Evolutionary conservation across 2,113 vertebrate species (phyloP).

Genomic region (Anguilla rostrata): DNA sequence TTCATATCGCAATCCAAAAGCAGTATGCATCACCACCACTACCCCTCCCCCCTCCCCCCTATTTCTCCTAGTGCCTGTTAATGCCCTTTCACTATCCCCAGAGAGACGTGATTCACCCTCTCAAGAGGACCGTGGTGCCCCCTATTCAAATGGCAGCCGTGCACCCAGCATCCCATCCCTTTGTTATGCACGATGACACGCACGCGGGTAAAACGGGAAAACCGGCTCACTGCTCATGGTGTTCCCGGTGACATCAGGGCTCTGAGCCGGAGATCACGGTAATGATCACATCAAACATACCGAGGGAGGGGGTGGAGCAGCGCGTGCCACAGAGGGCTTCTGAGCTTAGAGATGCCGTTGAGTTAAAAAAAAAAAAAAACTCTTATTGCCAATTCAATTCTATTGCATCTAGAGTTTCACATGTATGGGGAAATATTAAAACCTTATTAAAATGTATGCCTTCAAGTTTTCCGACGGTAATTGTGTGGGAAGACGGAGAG

Average conservation of each 20-base stretch:
- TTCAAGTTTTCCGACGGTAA: no score
- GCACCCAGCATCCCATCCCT: constrained; percentile 48
- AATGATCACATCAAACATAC: not conserved
- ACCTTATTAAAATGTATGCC: no score
- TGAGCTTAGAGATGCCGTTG: not conserved
- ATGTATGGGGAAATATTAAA: no score
- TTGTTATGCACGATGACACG: constrained; percentile 24
- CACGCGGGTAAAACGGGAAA: constrained; percentile 54
- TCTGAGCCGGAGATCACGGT: constrained; percentile 12
- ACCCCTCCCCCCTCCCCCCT: no score
- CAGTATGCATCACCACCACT: no score
- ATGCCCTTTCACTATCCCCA: not conserved
- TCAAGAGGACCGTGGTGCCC: not conserved
- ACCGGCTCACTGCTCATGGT: constrained; percentile 46
- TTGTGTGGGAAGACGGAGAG: no score
- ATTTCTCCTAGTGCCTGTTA: no score
- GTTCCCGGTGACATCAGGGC: constrained; percentile 46
- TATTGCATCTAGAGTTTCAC: no score
- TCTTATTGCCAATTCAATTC: no score
- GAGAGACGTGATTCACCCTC: not conserved
- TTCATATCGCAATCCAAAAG: no score
- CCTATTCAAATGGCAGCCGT: not conserved
- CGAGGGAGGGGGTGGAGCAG: not conserved
- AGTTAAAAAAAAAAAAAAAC: no score
- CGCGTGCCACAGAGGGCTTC: not conserved